Percentiles rank a stretch among this genome's conserved stretches.
Evolutionary conservation across 2,113 vertebrate genomes (phyloP).

Genomic region (Hippocampus mohnikei): DNA sequence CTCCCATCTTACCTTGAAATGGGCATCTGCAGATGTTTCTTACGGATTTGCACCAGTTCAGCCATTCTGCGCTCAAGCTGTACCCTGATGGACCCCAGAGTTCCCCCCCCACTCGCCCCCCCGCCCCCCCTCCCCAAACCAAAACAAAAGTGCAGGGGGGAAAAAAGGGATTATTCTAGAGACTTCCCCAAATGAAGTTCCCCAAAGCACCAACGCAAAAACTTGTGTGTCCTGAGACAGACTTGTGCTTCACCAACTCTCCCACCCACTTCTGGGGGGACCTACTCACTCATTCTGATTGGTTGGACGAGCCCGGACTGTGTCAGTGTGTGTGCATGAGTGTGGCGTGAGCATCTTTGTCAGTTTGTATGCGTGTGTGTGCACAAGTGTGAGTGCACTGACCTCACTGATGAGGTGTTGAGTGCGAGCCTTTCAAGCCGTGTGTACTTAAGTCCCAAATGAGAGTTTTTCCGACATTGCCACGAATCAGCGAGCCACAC

Average conservation of each 20-base stretch:
- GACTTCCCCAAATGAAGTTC: conserved; percentile 48
- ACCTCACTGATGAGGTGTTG: conserved; percentile 70
- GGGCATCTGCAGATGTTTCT: conserved; percentile 71
- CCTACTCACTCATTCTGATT: conserved; percentile 67
- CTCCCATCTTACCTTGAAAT: conserved; percentile 69
- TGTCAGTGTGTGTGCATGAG: conserved; percentile 39
- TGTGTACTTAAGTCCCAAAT: conserved; percentile 61
- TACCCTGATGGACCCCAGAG: conserved; percentile 45
- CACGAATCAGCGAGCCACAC: conserved; percentile 54
- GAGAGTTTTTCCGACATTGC: conserved; percentile 66
- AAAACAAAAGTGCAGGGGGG: conserved; percentile 11
- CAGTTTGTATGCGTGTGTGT: conserved; percentile 50
- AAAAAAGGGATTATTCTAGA: conserved; percentile 16
- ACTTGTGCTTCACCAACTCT: conserved; percentile 59
- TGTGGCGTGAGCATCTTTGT: conserved; percentile 36
- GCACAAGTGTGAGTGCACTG: conserved; percentile 55
- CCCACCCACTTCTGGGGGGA: conserved; percentile 69
- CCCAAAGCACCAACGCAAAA: conserved; percentile 60
- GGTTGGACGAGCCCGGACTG: conserved; percentile 50
- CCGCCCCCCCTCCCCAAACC: conserved; percentile 6
- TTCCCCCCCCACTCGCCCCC: conserved; percentile 1
- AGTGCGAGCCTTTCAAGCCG: conserved; percentile 62
- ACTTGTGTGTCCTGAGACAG: conserved; percentile 67
- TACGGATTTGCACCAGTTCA: conserved; percentile 70
- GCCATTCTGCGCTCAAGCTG: conserved; percentile 60